Evolutionary conservation across 2,888 invertebrate species (phyloP).

Genomic region (Tortrix viridana): DNA sequence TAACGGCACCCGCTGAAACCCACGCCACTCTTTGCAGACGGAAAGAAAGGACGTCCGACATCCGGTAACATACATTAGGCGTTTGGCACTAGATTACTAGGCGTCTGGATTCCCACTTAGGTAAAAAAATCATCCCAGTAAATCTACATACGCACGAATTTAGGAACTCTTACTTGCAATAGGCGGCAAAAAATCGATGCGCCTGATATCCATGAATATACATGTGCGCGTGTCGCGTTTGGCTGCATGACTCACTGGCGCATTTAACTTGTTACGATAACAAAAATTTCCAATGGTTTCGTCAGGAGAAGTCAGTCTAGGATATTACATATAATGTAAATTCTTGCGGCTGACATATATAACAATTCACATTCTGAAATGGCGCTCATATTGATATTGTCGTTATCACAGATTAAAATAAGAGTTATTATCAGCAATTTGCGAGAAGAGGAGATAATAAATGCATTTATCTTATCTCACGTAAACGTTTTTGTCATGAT

Average conservation of each 20-base stretch:
- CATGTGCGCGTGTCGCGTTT: constrained; percentile 12
- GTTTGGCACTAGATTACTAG: no score
- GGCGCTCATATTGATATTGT: constrained; percentile 2
- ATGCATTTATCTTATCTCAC: constrained; percentile 34
- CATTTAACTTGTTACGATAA: constrained; percentile 1
- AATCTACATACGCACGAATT: background rate
- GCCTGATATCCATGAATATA: constrained; percentile 8
- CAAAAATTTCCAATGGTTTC: background rate
- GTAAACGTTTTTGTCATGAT: constrained; percentile 6
- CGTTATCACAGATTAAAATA: no score
- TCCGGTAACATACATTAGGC: no score
- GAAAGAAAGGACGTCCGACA: constrained; percentile 48
- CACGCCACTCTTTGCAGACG: constrained; percentile 49
- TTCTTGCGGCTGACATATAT: background rate
- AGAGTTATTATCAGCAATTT: constrained; percentile 32
- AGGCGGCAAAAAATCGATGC: constrained; percentile 18
- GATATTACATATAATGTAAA: background rate
- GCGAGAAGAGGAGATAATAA: constrained; percentile 27
- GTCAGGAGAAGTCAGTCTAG: background rate
- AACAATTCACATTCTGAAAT: background rate
- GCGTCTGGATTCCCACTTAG: no score
- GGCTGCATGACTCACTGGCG: constrained; percentile 4
- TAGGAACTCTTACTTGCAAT: background rate
- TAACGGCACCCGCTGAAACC: constrained; percentile 67
- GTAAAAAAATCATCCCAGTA: background rate